Evolutionary conservation across 1,140 invertebrate genomes (phyloP).

Genomic region (Eurosta solidaginis): DNA sequence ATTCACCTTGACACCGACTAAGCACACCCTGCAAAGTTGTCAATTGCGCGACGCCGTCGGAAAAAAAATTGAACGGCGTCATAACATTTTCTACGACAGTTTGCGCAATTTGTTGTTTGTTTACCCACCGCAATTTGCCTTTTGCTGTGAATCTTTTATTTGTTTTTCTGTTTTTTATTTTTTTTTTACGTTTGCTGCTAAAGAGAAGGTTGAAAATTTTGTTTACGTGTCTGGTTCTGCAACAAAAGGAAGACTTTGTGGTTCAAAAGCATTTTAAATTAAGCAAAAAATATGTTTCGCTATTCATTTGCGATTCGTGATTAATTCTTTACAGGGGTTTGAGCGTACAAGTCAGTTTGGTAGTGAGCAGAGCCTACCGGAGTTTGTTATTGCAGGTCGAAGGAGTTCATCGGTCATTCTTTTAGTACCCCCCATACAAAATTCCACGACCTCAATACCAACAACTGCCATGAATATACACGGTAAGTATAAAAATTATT

Average conservation of each 20-base stretch:
- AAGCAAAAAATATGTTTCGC: background rate
- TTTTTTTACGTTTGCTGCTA: background rate
- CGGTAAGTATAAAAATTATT: background rate
- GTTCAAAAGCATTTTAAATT: background rate
- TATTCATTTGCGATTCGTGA: background rate
- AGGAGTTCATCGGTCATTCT: background rate
- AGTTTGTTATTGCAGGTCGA: background rate
- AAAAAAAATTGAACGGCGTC: background rate
- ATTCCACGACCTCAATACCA: background rate
- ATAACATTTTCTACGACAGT: background rate
- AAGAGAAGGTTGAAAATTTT: background rate
- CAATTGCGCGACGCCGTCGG: background rate
- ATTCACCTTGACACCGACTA: no score
- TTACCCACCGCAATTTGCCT: background rate
- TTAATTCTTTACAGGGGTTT: background rate
- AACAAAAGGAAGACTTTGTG: background rate
- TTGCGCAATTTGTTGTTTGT: conserved; percentile 9
- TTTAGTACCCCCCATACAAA: background rate
- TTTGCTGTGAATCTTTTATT: background rate
- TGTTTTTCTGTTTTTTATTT: background rate
- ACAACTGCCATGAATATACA: conserved; percentile 32
- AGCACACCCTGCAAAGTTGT: background rate
- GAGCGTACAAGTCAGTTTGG: background rate
- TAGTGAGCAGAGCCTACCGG: no score
- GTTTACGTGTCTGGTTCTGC: conserved; percentile 6